Conservation (phyloP, 2,113 vertebrate species). For the Scalopus aquaticus region DNA sequence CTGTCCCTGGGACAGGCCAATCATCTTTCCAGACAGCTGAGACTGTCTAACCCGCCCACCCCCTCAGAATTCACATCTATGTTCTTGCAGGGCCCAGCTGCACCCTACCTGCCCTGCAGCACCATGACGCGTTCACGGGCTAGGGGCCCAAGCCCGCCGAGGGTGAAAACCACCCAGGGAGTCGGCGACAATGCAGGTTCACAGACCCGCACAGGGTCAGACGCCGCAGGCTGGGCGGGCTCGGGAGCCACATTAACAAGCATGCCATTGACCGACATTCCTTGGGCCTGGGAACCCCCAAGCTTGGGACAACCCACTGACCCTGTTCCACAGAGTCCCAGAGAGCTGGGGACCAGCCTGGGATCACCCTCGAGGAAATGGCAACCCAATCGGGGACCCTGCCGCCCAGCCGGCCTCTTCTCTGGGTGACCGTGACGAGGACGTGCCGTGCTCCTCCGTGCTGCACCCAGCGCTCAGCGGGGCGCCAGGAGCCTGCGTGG, state of each 20-base stretch:
- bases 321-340: not conserved
- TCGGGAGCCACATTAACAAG: not conserved
- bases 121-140: not conserved
- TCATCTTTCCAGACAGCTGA: not conserved
- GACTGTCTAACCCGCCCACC: not conserved
- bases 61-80: not conserved
- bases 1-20: too few species aligned
- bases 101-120: too few species aligned
- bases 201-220: not conserved
- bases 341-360: not conserved
- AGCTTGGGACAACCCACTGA: not conserved
- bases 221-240: not conserved
- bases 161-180: not conserved
- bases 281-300: fast-evolving
- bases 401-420: not conserved
- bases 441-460: fast-evolving
- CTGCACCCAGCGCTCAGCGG: not conserved
- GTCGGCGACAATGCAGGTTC: not conserved
- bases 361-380: not conserved
- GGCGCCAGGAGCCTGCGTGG: not conserved
- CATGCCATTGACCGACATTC: fast-evolving
- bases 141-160: not conserved
- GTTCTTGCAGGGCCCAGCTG: not conserved
- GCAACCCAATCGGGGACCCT: not conserved
- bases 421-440: not conserved